Conservation (phyloP, 2,888 invertebrate genomes). For the Endomychus coccineus region DNA sequence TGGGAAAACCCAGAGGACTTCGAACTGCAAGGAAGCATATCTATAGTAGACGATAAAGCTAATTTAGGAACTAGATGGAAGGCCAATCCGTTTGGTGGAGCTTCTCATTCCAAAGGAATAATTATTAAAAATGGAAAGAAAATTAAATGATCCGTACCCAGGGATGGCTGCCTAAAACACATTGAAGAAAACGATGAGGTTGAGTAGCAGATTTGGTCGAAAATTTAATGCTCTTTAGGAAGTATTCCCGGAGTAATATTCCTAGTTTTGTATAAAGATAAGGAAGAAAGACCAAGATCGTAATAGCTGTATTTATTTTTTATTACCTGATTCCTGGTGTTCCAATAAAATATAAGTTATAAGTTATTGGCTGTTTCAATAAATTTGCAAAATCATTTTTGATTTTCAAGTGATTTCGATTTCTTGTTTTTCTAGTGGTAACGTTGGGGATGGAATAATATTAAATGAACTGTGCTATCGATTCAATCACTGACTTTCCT, state of each 20-base stretch:
- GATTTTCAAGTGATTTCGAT: no score
- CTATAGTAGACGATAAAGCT: slow-evolving; percentile 96
- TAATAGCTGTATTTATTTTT: slow-evolving; percentile 47
- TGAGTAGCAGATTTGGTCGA: slow-evolving; percentile 99
- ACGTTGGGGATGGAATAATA: no score
- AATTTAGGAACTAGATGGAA: slow-evolving; percentile 99
- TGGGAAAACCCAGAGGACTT: slow-evolving; percentile 95
- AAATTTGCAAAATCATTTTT: no score
- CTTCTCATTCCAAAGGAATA: slow-evolving; percentile 99
- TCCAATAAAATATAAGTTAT: slow-evolving; percentile 26
- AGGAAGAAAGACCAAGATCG: slow-evolving; percentile 99
- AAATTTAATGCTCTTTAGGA: slow-evolving; percentile 99
- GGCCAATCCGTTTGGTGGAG: slow-evolving; percentile 99
- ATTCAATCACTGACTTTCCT: no score
- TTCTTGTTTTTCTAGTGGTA: no score
- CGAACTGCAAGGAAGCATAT: slow-evolving; percentile 98
- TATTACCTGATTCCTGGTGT: slow-evolving; percentile 17
- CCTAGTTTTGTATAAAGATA: slow-evolving; percentile 97
- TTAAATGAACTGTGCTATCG: no score
- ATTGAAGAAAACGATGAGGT: slow-evolving; percentile 99
- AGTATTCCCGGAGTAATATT: slow-evolving; percentile 98
- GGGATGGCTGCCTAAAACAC: slow-evolving; percentile 98
- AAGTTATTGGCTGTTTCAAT: slow-evolving; percentile 16
- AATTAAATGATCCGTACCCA: slow-evolving; percentile 99
- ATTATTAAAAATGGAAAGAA: slow-evolving; percentile 99